phyloP scores from a whole-genome alignment of 2,113 vertebrate genomes.

The Atlantisia rogersi region DNA sequence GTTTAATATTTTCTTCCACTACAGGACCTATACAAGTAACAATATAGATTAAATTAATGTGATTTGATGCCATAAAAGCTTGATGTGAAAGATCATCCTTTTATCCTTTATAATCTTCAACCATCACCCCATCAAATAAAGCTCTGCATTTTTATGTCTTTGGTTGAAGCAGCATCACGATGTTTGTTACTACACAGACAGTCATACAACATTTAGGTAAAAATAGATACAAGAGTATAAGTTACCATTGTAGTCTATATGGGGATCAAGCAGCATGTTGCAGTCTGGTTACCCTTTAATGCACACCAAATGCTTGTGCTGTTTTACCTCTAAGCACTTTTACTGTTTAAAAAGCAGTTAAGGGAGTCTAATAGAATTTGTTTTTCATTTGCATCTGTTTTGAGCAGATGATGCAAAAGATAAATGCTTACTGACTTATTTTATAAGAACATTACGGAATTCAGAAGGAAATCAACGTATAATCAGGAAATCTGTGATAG shows the following conservation, averaged over 20 bases:
- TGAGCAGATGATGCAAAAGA: neutral
- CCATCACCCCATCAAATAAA: conserved; percentile 23
- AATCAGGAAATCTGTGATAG: conserved; percentile 31
- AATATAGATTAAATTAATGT: neutral
- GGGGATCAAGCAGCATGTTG: neutral
- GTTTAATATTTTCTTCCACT: neutral
- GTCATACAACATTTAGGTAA: neutral
- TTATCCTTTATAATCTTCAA: conserved; percentile 57
- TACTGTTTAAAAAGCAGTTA: conserved; percentile 8
- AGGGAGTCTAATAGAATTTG: neutral
- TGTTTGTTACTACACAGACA: neutral
- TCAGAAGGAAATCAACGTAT: conserved; percentile 14
- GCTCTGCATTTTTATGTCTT: conserved; percentile 4
- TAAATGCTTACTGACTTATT: conserved; percentile 19
- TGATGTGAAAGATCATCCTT: conserved; percentile 15
- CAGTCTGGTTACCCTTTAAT: neutral
- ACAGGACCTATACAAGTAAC: neutral
- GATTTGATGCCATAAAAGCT: conserved; percentile 13
- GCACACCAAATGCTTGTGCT: neutral
- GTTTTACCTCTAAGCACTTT: conserved; percentile 9
- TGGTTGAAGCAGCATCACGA: neutral
- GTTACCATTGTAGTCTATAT: neutral
- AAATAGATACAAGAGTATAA: neutral
- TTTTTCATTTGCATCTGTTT: conserved; percentile 34
- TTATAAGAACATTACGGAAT: conserved; percentile 22